Conservation (phyloP, 2,113 vertebrate genomes). For the Hoplias malabaricus region DNA sequence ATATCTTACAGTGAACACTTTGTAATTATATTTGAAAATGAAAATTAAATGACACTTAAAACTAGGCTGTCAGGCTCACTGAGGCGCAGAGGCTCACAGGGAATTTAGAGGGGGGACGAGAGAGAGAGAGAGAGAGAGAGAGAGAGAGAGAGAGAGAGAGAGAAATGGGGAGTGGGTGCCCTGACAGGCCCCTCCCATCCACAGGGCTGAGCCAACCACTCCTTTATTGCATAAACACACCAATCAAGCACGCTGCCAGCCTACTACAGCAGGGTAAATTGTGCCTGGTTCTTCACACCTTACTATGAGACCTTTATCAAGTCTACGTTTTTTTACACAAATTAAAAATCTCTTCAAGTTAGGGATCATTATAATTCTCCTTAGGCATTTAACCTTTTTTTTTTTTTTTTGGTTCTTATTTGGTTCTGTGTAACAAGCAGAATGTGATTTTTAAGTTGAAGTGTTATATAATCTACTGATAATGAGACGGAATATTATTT, state of each 20-base stretch:
- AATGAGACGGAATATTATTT: no score
- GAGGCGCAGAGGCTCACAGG: conserved; percentile 81
- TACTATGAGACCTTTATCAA: neutral
- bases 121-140: conserved; percentile 18
- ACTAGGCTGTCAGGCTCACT: conserved; percentile 98
- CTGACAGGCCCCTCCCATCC: conserved; percentile 31
- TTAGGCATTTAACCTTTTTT: no score
- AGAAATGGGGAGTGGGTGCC: conserved; percentile 43
- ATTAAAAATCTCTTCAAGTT: neutral
- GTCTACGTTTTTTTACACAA: neutral
- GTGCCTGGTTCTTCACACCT: neutral
- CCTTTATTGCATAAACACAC: conserved; percentile 50
- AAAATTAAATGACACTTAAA: conserved; percentile 99
- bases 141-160: conserved; percentile 53
- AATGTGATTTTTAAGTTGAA: no score
- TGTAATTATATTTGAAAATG: conserved; percentile 99
- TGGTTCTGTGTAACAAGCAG: no score
- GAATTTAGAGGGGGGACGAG: conserved; percentile 49
- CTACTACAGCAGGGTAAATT: neutral
- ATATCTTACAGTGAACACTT: conserved; percentile 99
- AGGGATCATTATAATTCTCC: no score
- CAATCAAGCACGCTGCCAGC: conserved; percentile 22
- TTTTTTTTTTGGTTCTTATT: no score
- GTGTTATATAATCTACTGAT: no score
- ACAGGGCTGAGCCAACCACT: conserved; percentile 30